Percentiles rank a stretch among this genome's conserved stretches.
These are phyloP conservation scores for Menidia beryllina DNA, from an alignment of 2,113 vertebrate genomes.

Conservation along the genomic window DNA sequence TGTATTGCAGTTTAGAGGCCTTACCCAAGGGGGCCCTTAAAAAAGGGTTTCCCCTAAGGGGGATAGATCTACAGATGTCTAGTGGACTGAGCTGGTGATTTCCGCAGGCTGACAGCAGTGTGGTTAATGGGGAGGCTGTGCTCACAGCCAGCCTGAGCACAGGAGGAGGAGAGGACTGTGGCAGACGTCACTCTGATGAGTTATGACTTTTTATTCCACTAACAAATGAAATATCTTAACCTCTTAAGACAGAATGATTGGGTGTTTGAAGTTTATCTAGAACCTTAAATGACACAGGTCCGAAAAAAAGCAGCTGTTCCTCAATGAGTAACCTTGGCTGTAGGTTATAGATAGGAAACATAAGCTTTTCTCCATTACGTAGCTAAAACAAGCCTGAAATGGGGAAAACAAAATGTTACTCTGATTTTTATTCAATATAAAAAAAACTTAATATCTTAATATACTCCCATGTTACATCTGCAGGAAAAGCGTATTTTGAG, in stretches of 20 bases:
- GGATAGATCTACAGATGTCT: slow-evolving; percentile 32
- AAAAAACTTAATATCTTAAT: slow-evolving; percentile 5
- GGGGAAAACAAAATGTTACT: slow-evolving; percentile 22
- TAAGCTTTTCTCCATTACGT: slow-evolving; percentile 28
- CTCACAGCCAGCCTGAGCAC: slow-evolving; percentile 33
- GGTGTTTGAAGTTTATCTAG: background rate
- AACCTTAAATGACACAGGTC: background rate
- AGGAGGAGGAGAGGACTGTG: slow-evolving; percentile 28
- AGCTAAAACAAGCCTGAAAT: slow-evolving; percentile 31
- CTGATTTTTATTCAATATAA: slow-evolving; percentile 1
- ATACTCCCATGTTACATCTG: slow-evolving; percentile 4
- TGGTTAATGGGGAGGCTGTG: slow-evolving; percentile 34
- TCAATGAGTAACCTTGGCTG: too few relatives aligned
- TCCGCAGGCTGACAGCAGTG: slow-evolving; percentile 35
- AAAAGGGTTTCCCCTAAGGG: slow-evolving; percentile 24
- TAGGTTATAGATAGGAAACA: background rate
- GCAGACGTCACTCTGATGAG: slow-evolving; percentile 23
- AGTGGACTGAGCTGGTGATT: slow-evolving; percentile 34
- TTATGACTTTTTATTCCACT: slow-evolving; percentile 14
- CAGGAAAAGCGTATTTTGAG: background rate
- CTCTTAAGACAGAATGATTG: background rate
- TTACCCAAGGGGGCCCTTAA: slow-evolving; percentile 23
- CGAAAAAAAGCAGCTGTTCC: too few relatives aligned
- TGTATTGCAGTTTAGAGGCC: slow-evolving; percentile 13
- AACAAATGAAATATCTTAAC: slow-evolving; percentile 12